Evolutionary conservation across 2,797 vertebrate species (phyloP).

Genomic region (Danio choprae): DNA sequence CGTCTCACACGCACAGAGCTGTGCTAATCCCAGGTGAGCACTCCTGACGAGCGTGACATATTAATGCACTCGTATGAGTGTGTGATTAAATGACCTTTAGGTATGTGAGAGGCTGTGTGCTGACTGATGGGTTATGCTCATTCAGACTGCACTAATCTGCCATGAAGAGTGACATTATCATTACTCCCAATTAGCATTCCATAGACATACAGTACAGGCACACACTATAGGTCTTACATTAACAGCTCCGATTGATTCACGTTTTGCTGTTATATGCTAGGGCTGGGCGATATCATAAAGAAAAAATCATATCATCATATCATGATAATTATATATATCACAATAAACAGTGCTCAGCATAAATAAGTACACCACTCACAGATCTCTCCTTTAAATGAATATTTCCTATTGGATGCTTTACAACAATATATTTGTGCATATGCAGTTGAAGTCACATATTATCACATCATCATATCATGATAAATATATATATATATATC

Average conservation of each 20-base stretch:
- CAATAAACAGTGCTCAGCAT: no score
- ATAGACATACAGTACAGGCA: conserved; percentile 52
- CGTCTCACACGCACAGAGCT: conserved; percentile 2
- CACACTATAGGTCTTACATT: conserved; percentile 39
- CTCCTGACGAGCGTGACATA: conserved; percentile 54
- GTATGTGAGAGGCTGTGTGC: conserved; percentile 56
- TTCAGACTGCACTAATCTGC: conserved; percentile 60
- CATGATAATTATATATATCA: no score
- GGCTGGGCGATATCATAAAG: no score
- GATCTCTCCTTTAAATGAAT: no score
- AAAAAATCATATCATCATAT: no score
- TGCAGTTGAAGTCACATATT: no score
- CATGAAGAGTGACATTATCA: conserved; percentile 62
- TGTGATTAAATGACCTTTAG: conserved; percentile 65
- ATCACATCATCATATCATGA: no score
- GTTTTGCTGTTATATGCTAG: neutral
- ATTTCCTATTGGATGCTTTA: no score
- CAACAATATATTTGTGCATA: no score
- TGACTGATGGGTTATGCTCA: conserved; percentile 61
- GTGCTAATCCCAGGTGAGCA: conserved; percentile 61
- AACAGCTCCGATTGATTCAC: conserved; percentile 31
- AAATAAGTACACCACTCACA: no score
- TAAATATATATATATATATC: no score
- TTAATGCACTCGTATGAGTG: conserved; percentile 61
- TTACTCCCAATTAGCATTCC: conserved; percentile 62